phyloP scores from a whole-genome alignment of 2,113 vertebrate genomes.

The Alectura lathami region DNA sequence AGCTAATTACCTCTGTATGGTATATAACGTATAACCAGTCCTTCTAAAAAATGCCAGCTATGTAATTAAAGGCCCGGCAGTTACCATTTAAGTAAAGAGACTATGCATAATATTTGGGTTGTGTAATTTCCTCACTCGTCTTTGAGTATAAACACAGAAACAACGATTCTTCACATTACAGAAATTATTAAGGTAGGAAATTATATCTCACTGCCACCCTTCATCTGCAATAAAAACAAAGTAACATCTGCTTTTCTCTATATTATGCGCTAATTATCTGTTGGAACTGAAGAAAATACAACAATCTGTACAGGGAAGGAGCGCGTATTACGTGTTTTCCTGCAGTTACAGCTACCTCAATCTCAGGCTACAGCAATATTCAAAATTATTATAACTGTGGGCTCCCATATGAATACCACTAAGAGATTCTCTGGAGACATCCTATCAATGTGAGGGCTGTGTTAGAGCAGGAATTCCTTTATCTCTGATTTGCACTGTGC shows the following conservation, averaged over 20 bases:
- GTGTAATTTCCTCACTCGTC: neutral
- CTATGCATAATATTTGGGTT: slow-evolving; percentile 20
- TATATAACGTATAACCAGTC: slow-evolving; percentile 47
- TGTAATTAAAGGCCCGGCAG: slow-evolving; percentile 60
- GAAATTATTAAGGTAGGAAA: neutral
- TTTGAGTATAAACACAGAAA: slow-evolving; percentile 7
- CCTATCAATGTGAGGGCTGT: neutral
- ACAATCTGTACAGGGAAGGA: neutral
- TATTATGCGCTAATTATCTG: neutral
- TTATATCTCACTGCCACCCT: neutral
- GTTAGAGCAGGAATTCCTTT: neutral
- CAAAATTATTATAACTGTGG: neutral
- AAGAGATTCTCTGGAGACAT: neutral
- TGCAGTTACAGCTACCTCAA: neutral
- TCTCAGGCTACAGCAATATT: neutral
- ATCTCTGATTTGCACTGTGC: neutral
- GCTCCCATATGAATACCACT: neutral
- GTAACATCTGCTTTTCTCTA: neutral
- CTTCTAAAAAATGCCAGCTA: slow-evolving; percentile 36
- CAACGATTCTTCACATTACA: neutral
- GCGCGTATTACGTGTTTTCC: neutral
- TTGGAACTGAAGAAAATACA: neutral
- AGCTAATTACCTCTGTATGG: slow-evolving; percentile 49
- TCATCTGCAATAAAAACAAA: slow-evolving; percentile 6
- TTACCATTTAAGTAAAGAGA: slow-evolving; percentile 4